These are phyloP conservation scores for Netelia fuscicornis DNA, from an alignment of 2,888 invertebrate genomes.

Conservation along the genomic window DNA sequence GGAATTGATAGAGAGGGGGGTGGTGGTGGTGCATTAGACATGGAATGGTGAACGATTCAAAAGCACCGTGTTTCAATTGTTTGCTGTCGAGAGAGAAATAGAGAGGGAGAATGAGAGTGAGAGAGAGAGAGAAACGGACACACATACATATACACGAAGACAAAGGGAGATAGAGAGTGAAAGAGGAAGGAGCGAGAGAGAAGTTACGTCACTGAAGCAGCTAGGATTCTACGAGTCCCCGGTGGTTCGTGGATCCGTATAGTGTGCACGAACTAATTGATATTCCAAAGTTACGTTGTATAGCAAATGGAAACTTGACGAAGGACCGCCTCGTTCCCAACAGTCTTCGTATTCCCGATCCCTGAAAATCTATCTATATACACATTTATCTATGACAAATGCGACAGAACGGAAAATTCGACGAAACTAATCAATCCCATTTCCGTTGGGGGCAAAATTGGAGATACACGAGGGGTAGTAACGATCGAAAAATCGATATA, in stretches of 20 bases:
- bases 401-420: background rate
- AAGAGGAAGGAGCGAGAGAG: constrained; percentile 29
- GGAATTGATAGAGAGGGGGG: background rate
- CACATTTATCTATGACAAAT: background rate
- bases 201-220: constrained; percentile 17
- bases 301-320: constrained; percentile 43
- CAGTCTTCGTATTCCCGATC: constrained; percentile 12
- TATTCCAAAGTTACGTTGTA: constrained; percentile 45
- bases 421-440: background rate
- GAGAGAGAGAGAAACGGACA: constrained; percentile 3
- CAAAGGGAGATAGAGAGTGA: constrained; percentile 25
- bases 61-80: constrained; percentile 16
- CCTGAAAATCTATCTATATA: background rate
- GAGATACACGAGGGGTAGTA: background rate
- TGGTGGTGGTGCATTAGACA: constrained; percentile 8
- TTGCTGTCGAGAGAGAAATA: constrained; percentile 25
- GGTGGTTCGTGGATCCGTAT: constrained; percentile 13
- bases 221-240: constrained; percentile 43
- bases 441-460: background rate
- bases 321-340: constrained; percentile 5
- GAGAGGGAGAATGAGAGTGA: background rate
- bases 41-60: constrained; percentile 20
- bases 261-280: constrained; percentile 47
- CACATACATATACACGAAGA: background rate
- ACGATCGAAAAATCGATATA: background rate